These are phyloP conservation scores for Montipora sp. DNA, from an alignment of 64 coral and sea anemone genomes.

Conservation along the genomic window DNA sequence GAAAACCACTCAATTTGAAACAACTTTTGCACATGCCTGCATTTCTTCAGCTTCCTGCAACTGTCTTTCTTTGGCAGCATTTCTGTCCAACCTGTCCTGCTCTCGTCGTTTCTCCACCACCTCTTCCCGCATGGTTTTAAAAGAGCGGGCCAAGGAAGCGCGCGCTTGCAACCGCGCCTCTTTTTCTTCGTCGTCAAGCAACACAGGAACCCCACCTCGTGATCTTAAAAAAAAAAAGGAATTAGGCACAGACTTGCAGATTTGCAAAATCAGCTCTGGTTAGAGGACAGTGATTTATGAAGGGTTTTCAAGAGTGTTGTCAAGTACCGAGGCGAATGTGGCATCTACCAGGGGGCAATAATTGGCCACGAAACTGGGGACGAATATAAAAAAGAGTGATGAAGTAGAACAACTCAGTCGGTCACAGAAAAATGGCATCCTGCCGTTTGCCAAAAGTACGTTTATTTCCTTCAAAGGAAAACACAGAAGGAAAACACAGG, in stretches of 20 bases:
- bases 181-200: constrained; percentile 89
- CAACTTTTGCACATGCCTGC: constrained; percentile 58
- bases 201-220: constrained; percentile 81
- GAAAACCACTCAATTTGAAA: too few species aligned
- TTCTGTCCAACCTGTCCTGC: constrained; percentile 82
- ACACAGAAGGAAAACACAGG: too few species aligned
- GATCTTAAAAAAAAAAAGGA: constrained; percentile 43
- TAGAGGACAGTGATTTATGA: neutral
- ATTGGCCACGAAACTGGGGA: too few species aligned
- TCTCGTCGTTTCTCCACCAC: constrained; percentile 87
- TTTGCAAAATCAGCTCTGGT: neutral
- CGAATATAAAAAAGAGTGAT: too few species aligned
- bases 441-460: too few species aligned
- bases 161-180: constrained; percentile 49
- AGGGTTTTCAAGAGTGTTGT: too few species aligned
- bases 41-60: constrained; percentile 90
- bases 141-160: constrained; percentile 69
- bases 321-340: too few species aligned
- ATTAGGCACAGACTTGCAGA: neutral
- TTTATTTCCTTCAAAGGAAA: too few species aligned
- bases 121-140: constrained; percentile 73
- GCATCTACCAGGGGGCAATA: too few species aligned
- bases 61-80: constrained; percentile 91
- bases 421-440: too few species aligned
- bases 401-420: too few species aligned